Evolutionary conservation across 1,140 invertebrate species (phyloP).

Genomic region (Ditylenchus dipsaci): DNA sequence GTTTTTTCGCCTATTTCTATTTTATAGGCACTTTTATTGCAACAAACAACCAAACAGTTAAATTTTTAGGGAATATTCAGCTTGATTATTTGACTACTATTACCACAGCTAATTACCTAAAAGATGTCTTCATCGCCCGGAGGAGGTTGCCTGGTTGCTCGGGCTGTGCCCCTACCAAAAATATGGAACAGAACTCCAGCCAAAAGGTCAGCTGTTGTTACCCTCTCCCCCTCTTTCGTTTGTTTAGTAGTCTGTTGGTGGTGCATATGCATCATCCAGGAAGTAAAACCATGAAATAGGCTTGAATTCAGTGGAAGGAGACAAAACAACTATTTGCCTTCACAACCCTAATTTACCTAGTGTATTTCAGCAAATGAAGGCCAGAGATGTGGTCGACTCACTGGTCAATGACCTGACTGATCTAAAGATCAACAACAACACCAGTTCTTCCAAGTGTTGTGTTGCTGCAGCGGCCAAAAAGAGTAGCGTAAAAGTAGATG

Average conservation of each 20-base stretch:
- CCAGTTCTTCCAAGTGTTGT: background rate
- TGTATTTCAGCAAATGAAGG: no score
- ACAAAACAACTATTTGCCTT: no score
- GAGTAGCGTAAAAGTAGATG: background rate
- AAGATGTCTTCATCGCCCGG: background rate
- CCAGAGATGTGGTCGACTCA: background rate
- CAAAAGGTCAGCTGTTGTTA: background rate
- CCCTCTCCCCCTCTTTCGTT: background rate
- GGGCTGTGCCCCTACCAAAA: slow-evolving; percentile 13
- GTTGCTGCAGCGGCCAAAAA: background rate
- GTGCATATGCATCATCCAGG: background rate
- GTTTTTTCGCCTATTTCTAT: no score
- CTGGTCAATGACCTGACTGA: slow-evolving; percentile 4
- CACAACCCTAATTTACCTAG: no score
- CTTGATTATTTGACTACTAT: no score
- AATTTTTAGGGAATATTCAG: background rate
- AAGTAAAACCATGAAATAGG: no score
- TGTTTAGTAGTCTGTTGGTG: background rate
- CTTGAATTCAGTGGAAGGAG: no score
- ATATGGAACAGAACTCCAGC: background rate
- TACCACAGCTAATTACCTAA: background rate
- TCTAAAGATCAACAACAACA: background rate
- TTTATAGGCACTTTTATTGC: no score
- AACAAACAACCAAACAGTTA: no score
- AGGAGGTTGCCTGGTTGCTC: slow-evolving; percentile 15